Evolutionary conservation across 2,888 invertebrate genomes (phyloP).

Genomic region (Nomada goodeniana): DNA sequence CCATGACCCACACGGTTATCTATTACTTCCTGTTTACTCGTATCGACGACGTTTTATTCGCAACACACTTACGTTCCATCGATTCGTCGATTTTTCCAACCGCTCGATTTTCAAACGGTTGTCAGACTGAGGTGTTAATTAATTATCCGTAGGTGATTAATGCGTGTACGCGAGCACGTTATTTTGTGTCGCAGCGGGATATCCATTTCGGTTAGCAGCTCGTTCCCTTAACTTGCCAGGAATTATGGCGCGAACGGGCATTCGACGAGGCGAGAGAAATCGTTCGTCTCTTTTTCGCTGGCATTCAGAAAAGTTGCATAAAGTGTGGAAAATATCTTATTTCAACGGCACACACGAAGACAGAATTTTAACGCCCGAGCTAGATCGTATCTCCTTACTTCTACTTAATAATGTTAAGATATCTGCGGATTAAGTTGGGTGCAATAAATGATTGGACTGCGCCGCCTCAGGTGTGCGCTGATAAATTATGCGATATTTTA

Average conservation of each 20-base stretch:
- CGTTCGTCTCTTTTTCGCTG: conserved; percentile 4
- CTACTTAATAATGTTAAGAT: conserved; percentile 12
- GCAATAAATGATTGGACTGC: neutral
- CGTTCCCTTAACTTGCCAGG: conserved; percentile 38
- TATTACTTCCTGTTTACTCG: conserved; percentile 48
- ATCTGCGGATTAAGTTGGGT: neutral
- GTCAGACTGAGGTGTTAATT: conserved; percentile 56
- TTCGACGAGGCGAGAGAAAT: conserved; percentile 17
- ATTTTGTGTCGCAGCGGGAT: conserved; percentile 53
- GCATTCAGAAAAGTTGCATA: conserved; percentile 7
- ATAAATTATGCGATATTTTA: conserved; percentile 12
- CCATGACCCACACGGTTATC: conserved; percentile 31
- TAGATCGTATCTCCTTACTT: neutral
- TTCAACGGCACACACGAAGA: neutral
- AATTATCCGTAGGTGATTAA: conserved; percentile 67
- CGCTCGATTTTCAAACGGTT: conserved; percentile 13
- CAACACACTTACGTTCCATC: conserved; percentile 14
- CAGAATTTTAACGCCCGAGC: conserved; percentile 14
- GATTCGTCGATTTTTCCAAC: conserved; percentile 36
- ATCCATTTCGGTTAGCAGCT: conserved; percentile 56
- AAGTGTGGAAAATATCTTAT: conserved; percentile 42
- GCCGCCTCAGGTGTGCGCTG: neutral
- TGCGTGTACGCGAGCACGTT: conserved; percentile 45
- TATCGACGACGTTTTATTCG: no score
- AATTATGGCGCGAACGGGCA: conserved; percentile 34